Percentiles rank a stretch among this genome's conserved stretches.
These are phyloP conservation scores for Pantala flavescens DNA, from an alignment of 1,140 invertebrate species.

Conservation along the genomic window DNA sequence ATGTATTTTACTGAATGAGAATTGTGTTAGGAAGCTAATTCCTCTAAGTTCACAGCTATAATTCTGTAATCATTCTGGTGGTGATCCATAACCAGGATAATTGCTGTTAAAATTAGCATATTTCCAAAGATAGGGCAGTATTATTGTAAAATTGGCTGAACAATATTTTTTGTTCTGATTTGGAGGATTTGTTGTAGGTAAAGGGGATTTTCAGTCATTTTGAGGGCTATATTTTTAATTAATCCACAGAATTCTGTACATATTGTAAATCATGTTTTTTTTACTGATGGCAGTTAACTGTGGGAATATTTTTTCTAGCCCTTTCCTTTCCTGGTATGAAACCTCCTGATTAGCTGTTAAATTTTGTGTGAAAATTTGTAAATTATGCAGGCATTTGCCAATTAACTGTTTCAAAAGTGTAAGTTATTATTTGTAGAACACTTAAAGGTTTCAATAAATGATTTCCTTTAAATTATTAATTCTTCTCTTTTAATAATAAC, in stretches of 20 bases:
- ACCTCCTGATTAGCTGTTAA: background rate
- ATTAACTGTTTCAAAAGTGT: background rate
- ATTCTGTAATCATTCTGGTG: background rate
- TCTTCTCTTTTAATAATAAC: background rate
- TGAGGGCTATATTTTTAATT: background rate
- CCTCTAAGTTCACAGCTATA: background rate
- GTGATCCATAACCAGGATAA: background rate
- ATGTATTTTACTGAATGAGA: background rate
- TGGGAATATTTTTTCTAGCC: background rate
- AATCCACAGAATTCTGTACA: background rate
- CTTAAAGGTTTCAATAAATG: background rate
- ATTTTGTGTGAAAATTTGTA: background rate
- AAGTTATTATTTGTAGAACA: constrained; percentile 3
- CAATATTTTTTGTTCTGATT: background rate
- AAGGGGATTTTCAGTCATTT: background rate
- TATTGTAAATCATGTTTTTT: background rate
- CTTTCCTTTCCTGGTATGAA: background rate
- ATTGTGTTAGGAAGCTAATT: background rate
- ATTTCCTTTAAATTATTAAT: background rate
- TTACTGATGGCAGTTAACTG: background rate
- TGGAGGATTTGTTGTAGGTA: background rate
- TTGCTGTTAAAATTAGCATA: background rate
- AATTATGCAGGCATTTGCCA: constrained; percentile 5
- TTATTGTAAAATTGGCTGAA: background rate
- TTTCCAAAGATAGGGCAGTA: background rate